Percentiles rank a stretch among this genome's conserved stretches.
These are phyloP conservation scores for human DNA, from an alignment of 2,113 vertebrate species.

Conservation along the genomic window GRCh38 chr11:46057001-46057500, in stretches of 20 bases:
- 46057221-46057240: neutral
- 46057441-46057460: slow-evolving; percentile 42
- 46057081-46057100: neutral
- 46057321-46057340: neutral
- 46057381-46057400: neutral
- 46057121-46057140: slow-evolving; percentile 11
- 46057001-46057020: neutral
- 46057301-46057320: slow-evolving; percentile 24
- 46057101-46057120: neutral
- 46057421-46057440: neutral
- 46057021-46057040: neutral
- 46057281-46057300: neutral
- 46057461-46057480: neutral
- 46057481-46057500: slow-evolving; percentile 28
- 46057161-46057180: neutral
- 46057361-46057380: slow-evolving; percentile 29
- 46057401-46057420: slow-evolving; percentile 44
- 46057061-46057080: slow-evolving; percentile 36
- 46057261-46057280: neutral
- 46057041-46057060: neutral
- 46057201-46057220: slow-evolving; percentile 8
- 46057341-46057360: neutral
- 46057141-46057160: slow-evolving; percentile 15
- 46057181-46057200: neutral
- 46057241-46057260: neutral